Conservation (phyloP, 2,797 vertebrate genomes). For the Sus cebifrons region DNA sequence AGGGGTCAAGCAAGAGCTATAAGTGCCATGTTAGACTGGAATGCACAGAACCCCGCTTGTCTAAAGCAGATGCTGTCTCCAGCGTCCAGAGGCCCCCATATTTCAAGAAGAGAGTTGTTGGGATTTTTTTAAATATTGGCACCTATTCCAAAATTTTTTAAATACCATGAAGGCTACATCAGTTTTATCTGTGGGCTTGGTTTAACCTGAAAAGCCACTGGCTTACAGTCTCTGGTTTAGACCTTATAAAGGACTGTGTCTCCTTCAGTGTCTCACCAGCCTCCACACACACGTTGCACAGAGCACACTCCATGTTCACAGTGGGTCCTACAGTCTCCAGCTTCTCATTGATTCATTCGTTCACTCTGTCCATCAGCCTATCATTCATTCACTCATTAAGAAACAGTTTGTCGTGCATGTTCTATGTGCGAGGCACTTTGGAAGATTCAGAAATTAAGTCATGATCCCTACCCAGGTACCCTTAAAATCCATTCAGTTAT, state of each 20-base stretch:
- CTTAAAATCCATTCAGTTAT: not conserved
- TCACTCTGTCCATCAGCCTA: not conserved
- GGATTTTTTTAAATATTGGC: slow-evolving; percentile 34
- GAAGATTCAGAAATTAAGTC: not conserved
- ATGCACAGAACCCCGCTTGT: not conserved
- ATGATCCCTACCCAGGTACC: not conserved
- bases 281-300: not conserved
- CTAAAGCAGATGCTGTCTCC: not conserved
- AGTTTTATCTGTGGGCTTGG: not conserved
- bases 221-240: not conserved
- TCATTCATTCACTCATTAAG: not conserved
- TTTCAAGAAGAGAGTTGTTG: not conserved
- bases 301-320: not conserved
- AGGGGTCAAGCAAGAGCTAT: not conserved
- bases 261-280: not conserved
- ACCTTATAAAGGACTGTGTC: not conserved
- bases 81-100: not conserved
- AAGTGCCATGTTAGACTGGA: not conserved
- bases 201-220: not conserved
- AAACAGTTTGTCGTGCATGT: not conserved
- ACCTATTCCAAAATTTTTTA: not conserved
- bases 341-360: not conserved
- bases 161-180: not conserved
- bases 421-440: not conserved
- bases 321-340: not conserved